Evolutionary conservation across 2,888 invertebrate genomes (phyloP).

Genomic region (Idaea aversata): DNA sequence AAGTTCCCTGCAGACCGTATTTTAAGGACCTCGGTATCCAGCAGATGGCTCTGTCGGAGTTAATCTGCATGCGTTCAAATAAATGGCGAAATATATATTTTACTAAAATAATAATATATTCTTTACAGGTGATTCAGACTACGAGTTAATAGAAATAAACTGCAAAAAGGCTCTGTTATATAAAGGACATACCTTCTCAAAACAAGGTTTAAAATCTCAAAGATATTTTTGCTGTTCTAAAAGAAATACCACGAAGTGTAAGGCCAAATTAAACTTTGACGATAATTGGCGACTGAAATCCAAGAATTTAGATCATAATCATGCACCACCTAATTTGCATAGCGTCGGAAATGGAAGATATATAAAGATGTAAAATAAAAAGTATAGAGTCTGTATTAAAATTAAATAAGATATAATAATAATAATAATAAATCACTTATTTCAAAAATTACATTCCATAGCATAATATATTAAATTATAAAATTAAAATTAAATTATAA

Average conservation of each 20-base stretch:
- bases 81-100: no score
- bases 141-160: not conserved
- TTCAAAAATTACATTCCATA: no score
- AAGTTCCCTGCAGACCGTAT: no score
- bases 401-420: no score
- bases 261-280: not conserved
- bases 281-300: not conserved
- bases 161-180: not conserved
- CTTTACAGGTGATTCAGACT: not conserved
- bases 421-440: no score
- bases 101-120: no score
- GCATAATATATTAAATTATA: no score
- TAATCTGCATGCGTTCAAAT: no score
- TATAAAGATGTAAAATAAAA: not conserved
- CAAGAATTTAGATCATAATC: not conserved
- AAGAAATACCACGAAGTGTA: not conserved
- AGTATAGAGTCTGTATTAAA: no score
- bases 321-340: not conserved
- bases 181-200: not conserved
- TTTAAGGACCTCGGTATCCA: no score
- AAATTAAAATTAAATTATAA: no score
- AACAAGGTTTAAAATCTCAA: not conserved
- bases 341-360: not conserved
- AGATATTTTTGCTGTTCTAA: not conserved
- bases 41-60: no score